These are phyloP conservation scores for Lasioglossum malachurum DNA, from an alignment of 2,888 invertebrate genomes.

Conservation along the genomic window DNA sequence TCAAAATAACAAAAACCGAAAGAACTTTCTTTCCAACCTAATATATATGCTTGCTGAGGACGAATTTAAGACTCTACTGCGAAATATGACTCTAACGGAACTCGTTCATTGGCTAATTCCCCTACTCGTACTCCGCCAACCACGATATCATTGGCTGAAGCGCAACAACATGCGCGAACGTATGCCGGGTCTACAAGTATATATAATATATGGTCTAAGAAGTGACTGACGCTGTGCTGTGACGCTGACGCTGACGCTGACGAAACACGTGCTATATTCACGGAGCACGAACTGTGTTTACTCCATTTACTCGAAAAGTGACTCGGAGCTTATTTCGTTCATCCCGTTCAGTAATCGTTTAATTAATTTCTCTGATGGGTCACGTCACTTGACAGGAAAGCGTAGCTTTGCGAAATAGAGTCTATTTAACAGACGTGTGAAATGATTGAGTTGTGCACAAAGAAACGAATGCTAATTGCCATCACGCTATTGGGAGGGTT, in stretches of 20 bases:
- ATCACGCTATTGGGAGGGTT: constrained; percentile 91
- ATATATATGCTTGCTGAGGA: too few relatives aligned
- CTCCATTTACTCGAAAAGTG: background rate
- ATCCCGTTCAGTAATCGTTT: background rate
- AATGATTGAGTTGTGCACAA: constrained; percentile 95
- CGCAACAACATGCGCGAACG: too few relatives aligned
- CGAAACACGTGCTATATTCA: constrained; percentile 17
- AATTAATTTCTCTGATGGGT: constrained; percentile 39
- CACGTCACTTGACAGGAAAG: constrained; percentile 26
- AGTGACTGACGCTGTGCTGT: background rate
- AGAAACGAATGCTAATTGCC: constrained; percentile 93
- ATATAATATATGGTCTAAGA: too few relatives aligned
- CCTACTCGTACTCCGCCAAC: too few relatives aligned
- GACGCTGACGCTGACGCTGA: too few relatives aligned
- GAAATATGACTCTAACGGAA: too few relatives aligned
- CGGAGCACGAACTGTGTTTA: background rate
- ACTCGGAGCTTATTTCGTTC: background rate
- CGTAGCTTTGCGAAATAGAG: constrained; percentile 13
- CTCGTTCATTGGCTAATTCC: too few relatives aligned
- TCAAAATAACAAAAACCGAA: too few relatives aligned
- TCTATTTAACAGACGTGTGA: constrained; percentile 47
- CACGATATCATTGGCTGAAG: too few relatives aligned
- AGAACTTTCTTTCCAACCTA: too few relatives aligned
- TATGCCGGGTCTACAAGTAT: too few relatives aligned
- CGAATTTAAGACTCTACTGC: too few relatives aligned